Conservation (phyloP, 2,888 invertebrate genomes). For the Periphyllus acericola region DNA sequence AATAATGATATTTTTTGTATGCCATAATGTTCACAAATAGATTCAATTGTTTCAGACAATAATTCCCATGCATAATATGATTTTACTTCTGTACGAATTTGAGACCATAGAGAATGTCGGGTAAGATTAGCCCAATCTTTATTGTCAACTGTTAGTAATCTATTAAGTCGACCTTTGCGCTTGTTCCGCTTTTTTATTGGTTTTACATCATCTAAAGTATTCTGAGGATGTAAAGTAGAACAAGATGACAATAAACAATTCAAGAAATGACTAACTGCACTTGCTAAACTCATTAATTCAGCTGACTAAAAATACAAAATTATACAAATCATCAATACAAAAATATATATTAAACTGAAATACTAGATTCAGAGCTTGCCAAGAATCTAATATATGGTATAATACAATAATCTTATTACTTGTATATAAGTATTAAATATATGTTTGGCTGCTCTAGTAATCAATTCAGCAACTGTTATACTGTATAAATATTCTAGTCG, state of each 20-base stretch:
- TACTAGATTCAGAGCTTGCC: background rate
- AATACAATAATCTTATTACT: slow-evolving; percentile 67
- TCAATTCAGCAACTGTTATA: slow-evolving; percentile 89
- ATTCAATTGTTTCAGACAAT: slow-evolving; percentile 81
- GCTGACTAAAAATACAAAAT: slow-evolving; percentile 72
- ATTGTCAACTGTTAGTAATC: slow-evolving; percentile 70
- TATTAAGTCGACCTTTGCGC: slow-evolving; percentile 72
- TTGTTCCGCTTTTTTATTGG: slow-evolving; percentile 73
- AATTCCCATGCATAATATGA: slow-evolving; percentile 91
- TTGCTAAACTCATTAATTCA: slow-evolving; percentile 89
- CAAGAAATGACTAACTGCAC: slow-evolving; percentile 93
- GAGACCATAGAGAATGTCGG: slow-evolving; percentile 87
- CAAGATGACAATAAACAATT: slow-evolving; percentile 92
- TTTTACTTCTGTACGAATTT: slow-evolving; percentile 84
- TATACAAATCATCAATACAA: background rate
- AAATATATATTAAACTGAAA: background rate
- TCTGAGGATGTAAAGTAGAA: slow-evolving; percentile 75
- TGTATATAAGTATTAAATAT: slow-evolving; percentile 92
- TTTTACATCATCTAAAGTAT: slow-evolving; percentile 76
- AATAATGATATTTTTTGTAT: slow-evolving; percentile 89
- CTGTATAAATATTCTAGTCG: slow-evolving; percentile 87
- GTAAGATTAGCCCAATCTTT: slow-evolving; percentile 91
- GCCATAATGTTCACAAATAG: slow-evolving; percentile 79
- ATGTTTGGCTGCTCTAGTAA: slow-evolving; percentile 92
- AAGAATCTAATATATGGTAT: background rate